Evolutionary conservation across 2,888 invertebrate genomes (phyloP).

Genomic region (Tolmerus cingulatus): DNA sequence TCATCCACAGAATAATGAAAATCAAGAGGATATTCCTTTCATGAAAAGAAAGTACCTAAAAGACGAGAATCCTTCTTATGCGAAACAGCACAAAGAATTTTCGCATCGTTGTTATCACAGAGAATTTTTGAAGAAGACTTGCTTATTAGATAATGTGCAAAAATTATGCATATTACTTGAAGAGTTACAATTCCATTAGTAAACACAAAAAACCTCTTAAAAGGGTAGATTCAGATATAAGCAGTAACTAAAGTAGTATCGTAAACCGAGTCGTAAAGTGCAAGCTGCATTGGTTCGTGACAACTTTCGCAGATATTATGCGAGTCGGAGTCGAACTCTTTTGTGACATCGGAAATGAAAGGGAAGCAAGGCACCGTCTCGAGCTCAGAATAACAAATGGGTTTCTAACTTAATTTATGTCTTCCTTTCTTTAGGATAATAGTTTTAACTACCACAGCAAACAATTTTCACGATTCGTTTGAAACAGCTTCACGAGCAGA

Average conservation of each 20-base stretch:
- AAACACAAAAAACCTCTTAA: no score
- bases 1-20: no score
- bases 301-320: neutral
- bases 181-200: no score
- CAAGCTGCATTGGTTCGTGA: neutral
- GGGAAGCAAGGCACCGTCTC: neutral
- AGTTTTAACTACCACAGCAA: neutral
- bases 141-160: no score
- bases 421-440: neutral
- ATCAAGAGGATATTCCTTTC: no score
- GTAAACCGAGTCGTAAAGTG: neutral
- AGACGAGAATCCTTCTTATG: no score
- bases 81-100: no score
- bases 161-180: no score
- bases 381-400: neutral
- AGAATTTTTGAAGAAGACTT: no score
- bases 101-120: no score
- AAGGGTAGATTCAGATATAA: neutral
- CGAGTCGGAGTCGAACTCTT: neutral
- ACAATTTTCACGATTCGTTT: neutral
- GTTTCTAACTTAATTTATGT: neutral
- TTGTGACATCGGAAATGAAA: neutral
- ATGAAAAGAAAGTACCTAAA: no score
- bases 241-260: neutral
- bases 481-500: neutral